Evolutionary conservation across 2,113 vertebrate species (phyloP).

Genomic region (Scalopus aquaticus): DNA sequence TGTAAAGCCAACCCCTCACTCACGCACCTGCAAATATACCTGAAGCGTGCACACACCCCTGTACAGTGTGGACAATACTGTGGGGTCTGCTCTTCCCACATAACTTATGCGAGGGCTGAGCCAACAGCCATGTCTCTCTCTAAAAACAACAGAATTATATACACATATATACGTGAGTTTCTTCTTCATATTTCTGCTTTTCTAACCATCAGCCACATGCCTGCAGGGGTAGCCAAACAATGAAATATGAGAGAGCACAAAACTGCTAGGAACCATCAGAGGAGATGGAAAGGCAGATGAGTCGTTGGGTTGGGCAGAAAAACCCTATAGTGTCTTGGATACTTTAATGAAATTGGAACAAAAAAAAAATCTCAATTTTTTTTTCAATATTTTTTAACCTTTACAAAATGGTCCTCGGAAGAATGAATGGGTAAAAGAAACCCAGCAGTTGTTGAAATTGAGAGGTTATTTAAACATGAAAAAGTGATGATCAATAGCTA

Average conservation of each 20-base stretch:
- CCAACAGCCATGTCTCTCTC: not conserved
- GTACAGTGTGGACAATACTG: not conserved
- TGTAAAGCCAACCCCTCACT: not conserved
- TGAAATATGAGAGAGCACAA: not conserved
- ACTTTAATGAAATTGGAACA: slow-evolving; percentile 15
- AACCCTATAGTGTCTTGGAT: not conserved
- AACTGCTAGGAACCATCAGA: not conserved
- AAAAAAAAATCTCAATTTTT: not conserved
- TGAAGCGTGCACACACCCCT: not conserved
- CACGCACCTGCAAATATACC: not conserved
- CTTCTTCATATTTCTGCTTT: not conserved
- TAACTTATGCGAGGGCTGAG: not conserved
- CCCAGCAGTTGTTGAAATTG: not conserved
- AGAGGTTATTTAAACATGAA: not conserved
- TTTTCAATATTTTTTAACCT: not conserved
- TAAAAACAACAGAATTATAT: not conserved
- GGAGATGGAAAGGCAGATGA: not conserved
- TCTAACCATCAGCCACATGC: not conserved
- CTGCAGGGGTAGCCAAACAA: not conserved
- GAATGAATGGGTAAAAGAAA: slow-evolving; percentile 16
- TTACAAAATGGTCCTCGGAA: slow-evolving; percentile 10
- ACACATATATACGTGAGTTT: not conserved
- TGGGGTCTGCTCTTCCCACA: not conserved
- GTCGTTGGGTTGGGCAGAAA: not conserved
- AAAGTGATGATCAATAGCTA: not conserved